Conservation (phyloP, 2,888 invertebrate species). For the Psylliodes chrysocephalus region DNA sequence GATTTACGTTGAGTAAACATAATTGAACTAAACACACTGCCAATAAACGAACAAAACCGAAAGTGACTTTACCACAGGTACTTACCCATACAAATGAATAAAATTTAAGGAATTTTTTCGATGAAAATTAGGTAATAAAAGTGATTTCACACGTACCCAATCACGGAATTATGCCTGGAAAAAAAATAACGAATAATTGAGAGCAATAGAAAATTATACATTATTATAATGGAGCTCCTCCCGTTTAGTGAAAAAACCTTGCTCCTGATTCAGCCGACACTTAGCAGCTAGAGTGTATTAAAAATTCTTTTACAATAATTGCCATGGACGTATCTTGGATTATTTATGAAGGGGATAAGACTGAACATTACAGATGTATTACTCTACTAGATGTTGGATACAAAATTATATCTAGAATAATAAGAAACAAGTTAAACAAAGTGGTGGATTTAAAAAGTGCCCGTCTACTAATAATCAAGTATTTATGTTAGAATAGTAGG, state of each 20-base stretch:
- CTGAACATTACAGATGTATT: too few relatives aligned
- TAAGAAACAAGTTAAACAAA: too few relatives aligned
- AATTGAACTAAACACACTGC: too few relatives aligned
- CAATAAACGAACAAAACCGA: too few relatives aligned
- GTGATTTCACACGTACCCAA: slow-evolving; percentile 15
- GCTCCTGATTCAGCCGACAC: slow-evolving; percentile 23
- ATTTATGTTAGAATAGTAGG: too few relatives aligned
- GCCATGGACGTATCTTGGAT: not conserved
- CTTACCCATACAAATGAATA: too few relatives aligned
- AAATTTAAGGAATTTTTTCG: not conserved
- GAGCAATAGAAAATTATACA: slow-evolving; percentile 10
- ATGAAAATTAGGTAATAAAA: slow-evolving; percentile 9
- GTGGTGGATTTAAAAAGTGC: too few relatives aligned
- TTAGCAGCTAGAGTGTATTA: slow-evolving; percentile 26
- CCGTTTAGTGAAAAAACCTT: slow-evolving; percentile 6
- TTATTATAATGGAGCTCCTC: slow-evolving; percentile 15
- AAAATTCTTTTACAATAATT: slow-evolving; percentile 29
- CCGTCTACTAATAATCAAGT: too few relatives aligned
- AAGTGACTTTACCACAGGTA: not conserved
- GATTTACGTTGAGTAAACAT: too few relatives aligned
- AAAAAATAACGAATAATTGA: slow-evolving; percentile 1
- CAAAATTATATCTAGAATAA: too few relatives aligned
- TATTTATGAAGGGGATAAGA: not conserved
- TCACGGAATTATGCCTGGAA: not conserved
- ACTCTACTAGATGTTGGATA: too few relatives aligned